Percentiles rank a stretch among this genome's conserved stretches.
Conservation (phyloP, 1,140 invertebrate species). For the Cydia pomonella region DNA sequence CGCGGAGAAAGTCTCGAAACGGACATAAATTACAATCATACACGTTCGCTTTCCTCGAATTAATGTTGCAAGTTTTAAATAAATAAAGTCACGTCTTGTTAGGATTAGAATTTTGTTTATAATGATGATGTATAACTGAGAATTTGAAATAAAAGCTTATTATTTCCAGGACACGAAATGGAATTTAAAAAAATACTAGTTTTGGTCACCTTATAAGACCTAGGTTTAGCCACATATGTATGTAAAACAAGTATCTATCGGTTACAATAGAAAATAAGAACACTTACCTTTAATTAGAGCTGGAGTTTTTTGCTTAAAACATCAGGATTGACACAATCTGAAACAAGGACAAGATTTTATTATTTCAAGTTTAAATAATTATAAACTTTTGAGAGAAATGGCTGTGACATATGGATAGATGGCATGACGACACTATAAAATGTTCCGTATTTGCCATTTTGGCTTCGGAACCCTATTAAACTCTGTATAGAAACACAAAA, state of each 20-base stretch:
- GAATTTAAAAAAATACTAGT: neutral
- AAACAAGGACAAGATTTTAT: slow-evolving; percentile 2
- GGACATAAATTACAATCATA: slow-evolving; percentile 35
- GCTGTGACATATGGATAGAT: too few species aligned
- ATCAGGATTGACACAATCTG: slow-evolving; percentile 12
- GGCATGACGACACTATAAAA: too few species aligned
- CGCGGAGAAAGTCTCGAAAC: slow-evolving; percentile 38
- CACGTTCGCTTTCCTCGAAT: slow-evolving; percentile 26
- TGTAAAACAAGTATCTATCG: neutral
- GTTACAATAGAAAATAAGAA: neutral
- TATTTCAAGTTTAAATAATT: neutral
- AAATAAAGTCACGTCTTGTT: slow-evolving; percentile 9
- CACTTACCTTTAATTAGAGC: slow-evolving; percentile 5
- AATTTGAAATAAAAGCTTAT: neutral
- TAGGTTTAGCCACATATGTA: neutral
- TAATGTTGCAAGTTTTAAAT: slow-evolving; percentile 18
- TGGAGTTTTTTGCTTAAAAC: slow-evolving; percentile 6
- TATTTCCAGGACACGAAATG: neutral
- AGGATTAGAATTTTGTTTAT: neutral
- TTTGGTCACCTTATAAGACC: too few species aligned
- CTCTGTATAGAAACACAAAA: too few species aligned
- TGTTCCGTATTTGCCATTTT: neutral
- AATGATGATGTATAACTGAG: neutral
- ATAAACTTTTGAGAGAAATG: too few species aligned
- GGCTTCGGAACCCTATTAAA: too few species aligned